Evolutionary conservation across 2,113 vertebrate genomes (phyloP).

Genomic region (Pelecanoides urinatrix): DNA sequence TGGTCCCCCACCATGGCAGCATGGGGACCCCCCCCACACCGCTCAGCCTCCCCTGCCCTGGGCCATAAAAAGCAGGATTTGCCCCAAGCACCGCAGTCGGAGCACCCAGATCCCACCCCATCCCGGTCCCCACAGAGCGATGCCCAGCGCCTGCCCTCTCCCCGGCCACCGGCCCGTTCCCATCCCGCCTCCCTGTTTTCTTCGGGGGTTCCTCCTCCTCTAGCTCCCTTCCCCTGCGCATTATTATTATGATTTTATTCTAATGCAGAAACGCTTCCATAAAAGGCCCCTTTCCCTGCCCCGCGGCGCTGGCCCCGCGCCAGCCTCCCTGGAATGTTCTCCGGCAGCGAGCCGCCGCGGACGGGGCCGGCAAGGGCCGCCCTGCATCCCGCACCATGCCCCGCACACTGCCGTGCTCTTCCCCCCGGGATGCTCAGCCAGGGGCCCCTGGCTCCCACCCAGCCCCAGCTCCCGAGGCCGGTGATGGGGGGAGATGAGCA

Average conservation of each 20-base stretch:
- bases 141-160: not conserved
- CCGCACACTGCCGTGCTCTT: fast-evolving
- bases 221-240: slow-evolving; percentile 8
- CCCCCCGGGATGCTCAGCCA: not conserved
- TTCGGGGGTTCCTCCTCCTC: slow-evolving; percentile 20
- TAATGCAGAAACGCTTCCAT: slow-evolving; percentile 71
- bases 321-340: slow-evolving; percentile 71
- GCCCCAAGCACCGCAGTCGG: not conserved
- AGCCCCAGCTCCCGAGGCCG: not conserved
- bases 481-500: fast-evolving
- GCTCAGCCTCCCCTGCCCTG: not conserved
- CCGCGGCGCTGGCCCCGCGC: slow-evolving; percentile 51
- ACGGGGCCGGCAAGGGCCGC: not conserved
- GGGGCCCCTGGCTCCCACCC: fast-evolving
- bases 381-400: not conserved
- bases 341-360: slow-evolving; percentile 2
- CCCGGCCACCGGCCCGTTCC: not conserved
- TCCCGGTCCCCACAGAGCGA: not conserved
- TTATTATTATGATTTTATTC: slow-evolving; percentile 70
- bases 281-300: slow-evolving; percentile 73
- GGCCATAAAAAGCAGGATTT: not conserved
- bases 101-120: not conserved
- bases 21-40: fast-evolving
- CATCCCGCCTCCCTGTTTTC: slow-evolving; percentile 4
- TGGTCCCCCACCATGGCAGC: not conserved